A percentile compares a stretch with the other conserved stretches of the same genome.
phyloP scores from a whole-genome alignment of 2,888 invertebrate genomes.

The Polyommatus icarus region DNA sequence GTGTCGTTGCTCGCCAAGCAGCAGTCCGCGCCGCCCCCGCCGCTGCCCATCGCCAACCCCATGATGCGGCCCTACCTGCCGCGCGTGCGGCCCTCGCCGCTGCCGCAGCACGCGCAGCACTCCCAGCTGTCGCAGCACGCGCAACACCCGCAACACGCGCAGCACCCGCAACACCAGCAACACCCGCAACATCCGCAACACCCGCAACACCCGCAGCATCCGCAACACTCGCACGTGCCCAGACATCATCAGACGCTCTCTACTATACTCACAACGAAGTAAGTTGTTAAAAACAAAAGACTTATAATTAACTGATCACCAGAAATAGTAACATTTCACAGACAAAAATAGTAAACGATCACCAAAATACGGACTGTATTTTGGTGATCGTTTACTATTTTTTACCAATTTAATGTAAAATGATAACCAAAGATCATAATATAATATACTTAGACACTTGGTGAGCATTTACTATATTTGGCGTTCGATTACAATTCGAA shows the following conservation, averaged over 20 bases:
- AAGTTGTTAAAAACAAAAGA: conserved; percentile 35
- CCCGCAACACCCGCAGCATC: conserved; percentile 41
- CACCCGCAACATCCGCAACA: conserved; percentile 43
- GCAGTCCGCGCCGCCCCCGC: conserved; percentile 83
- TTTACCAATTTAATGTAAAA: too few species aligned
- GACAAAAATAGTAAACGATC: too few species aligned
- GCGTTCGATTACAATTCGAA: too few species aligned
- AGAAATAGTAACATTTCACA: too few species aligned
- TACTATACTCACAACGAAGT: conserved; percentile 47
- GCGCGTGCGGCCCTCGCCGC: conserved; percentile 50
- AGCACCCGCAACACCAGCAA: conserved; percentile 45
- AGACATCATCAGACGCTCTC: conserved; percentile 46
- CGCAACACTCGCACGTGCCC: conserved; percentile 44
- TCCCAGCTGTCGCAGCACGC: conserved; percentile 44
- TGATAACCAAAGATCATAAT: too few species aligned
- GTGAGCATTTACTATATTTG: too few species aligned
- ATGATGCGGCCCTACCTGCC: conserved; percentile 69
- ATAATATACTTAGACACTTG: too few species aligned
- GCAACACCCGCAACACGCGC: conserved; percentile 41
- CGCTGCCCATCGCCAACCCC: conserved; percentile 85
- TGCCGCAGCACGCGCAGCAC: conserved; percentile 52
- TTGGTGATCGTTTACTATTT: too few species aligned
- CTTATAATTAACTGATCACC: too few species aligned
- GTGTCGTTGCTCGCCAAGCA: conserved; percentile 90
- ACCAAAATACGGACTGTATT: too few species aligned